Evolutionary conservation across 2,113 vertebrate species (phyloP).

Genomic region (Daphoenositta chrysoptera): DNA sequence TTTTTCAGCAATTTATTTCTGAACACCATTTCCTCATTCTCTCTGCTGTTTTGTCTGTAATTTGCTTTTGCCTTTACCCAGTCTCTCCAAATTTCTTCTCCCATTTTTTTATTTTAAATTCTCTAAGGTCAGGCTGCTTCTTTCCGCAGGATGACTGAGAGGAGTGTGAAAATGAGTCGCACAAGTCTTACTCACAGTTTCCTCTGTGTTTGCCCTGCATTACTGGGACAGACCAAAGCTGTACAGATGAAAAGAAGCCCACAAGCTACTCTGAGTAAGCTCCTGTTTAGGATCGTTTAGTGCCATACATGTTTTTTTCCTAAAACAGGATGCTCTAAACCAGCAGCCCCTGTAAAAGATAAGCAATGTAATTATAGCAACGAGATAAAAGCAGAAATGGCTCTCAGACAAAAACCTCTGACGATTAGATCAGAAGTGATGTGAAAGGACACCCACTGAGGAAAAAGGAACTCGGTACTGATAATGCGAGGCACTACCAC

Average conservation of each 20-base stretch:
- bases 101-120: neutral
- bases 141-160: neutral
- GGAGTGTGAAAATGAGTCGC: slow-evolving; percentile 11
- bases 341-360: slow-evolving; percentile 38
- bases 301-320: neutral
- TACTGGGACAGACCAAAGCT: slow-evolving; percentile 17
- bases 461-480: neutral
- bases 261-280: neutral
- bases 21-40: neutral
- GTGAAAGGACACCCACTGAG: slow-evolving; percentile 24
- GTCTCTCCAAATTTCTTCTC: neutral
- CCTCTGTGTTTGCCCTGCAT: slow-evolving; percentile 24
- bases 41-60: neutral
- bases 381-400: slow-evolving; percentile 30
- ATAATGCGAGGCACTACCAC: neutral
- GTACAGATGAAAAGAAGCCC: neutral
- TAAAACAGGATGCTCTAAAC: slow-evolving; percentile 18
- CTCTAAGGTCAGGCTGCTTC: neutral
- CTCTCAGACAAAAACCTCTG: slow-evolving; percentile 28
- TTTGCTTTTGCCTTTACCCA: neutral
- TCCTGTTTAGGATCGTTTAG: neutral
- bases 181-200: neutral
- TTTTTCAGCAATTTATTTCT: neutral
- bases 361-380: slow-evolving; percentile 53
- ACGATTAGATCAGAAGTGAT: slow-evolving; percentile 27